Conservation (phyloP, 2,888 invertebrate genomes). For the Rugalucina vietnamica region DNA sequence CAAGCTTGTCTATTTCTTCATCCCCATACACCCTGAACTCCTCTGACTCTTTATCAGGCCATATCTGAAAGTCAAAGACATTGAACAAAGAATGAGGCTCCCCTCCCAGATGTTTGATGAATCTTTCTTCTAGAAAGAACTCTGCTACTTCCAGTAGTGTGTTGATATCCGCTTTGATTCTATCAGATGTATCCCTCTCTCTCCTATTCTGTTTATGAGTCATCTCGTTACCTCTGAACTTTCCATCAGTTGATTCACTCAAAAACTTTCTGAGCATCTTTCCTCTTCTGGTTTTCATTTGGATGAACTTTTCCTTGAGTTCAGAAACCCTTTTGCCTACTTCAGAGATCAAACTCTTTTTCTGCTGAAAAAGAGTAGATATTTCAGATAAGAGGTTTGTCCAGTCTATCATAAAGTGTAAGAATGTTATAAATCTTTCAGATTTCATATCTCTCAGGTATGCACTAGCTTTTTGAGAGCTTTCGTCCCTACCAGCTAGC, state of each 20-base stretch:
- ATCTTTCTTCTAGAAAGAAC: conserved; percentile 8
- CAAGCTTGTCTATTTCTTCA: not conserved
- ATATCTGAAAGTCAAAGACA: conserved; percentile 17
- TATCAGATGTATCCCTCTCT: not conserved
- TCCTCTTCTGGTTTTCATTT: not conserved
- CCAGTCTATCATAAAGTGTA: conserved; percentile 36
- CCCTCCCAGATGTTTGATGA: conserved; percentile 10
- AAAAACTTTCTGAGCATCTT: not conserved
- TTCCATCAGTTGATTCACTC: not conserved
- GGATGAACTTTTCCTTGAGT: conserved; percentile 8
- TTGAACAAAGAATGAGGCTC: conserved; percentile 23
- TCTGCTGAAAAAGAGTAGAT: conserved; percentile 17
- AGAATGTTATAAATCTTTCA: conserved; percentile 19
- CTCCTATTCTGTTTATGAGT: not conserved
- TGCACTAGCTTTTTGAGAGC: conserved; percentile 9
- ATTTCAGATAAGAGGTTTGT: not conserved
- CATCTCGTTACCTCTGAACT: not conserved
- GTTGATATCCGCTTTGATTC: not conserved
- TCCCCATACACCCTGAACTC: conserved; percentile 3
- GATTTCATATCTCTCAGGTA: conserved; percentile 14
- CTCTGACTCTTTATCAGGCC: conserved; percentile 9
- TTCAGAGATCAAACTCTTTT: conserved; percentile 11
- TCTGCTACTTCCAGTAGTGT: not conserved
- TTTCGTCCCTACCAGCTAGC: not conserved
- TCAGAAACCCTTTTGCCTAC: not conserved